phyloP scores from a whole-genome alignment of 2,888 invertebrate genomes.

The Norana najaformis region DNA sequence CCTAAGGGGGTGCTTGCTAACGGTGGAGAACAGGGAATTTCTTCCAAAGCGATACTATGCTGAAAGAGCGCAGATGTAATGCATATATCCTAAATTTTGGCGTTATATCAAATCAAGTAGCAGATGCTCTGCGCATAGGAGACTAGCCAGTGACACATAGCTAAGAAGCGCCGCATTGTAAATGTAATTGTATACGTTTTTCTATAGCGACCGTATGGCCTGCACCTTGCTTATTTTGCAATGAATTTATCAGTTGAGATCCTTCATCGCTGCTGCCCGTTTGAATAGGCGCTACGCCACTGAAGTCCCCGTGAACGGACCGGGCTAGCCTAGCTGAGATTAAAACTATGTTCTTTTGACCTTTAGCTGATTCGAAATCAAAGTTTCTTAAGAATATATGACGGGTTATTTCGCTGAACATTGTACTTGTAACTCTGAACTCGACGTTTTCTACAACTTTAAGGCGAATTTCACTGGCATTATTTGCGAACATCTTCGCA shows the following conservation, averaged over 20 bases:
- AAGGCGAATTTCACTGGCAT: background rate
- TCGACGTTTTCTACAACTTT: background rate
- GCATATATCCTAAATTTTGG: background rate
- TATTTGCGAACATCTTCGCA: background rate
- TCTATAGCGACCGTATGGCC: too few species aligned
- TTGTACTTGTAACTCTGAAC: background rate
- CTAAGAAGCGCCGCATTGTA: too few species aligned
- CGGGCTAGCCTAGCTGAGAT: too few species aligned
- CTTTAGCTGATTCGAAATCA: background rate
- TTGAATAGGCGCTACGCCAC: too few species aligned
- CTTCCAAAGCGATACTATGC: background rate
- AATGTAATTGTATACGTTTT: too few species aligned
- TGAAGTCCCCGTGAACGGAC: too few species aligned
- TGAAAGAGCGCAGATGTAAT: background rate
- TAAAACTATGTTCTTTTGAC: background rate
- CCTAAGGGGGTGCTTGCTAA: too few species aligned
- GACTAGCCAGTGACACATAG: background rate
- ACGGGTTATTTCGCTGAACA: background rate
- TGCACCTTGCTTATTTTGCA: too few species aligned
- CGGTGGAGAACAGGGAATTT: background rate
- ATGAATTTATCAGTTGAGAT: too few species aligned
- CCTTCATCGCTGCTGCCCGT: too few species aligned
- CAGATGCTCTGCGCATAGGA: background rate
- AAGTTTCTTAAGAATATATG: background rate
- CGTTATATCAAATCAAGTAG: background rate